Conservation (phyloP, 2,797 vertebrate genomes). For the Pantherophis alleghaniensis region DNA sequence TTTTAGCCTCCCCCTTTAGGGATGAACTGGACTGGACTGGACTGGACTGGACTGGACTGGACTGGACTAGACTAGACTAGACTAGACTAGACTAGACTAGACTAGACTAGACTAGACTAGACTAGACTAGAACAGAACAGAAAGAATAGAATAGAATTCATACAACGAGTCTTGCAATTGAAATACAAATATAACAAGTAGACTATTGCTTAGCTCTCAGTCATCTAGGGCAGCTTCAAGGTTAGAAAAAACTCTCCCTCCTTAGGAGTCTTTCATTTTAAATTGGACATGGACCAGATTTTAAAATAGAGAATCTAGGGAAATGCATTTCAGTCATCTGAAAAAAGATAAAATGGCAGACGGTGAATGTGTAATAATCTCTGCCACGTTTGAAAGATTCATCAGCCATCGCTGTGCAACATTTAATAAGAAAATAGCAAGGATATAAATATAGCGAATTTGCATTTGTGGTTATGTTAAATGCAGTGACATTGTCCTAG, state of each 20-base stretch:
- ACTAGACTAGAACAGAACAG: no score
- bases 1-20: no score
- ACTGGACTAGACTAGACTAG: no score
- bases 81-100: no score
- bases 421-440: background rate
- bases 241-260: background rate
- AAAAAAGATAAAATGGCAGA: background rate
- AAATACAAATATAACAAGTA: background rate
- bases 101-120: no score
- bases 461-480: background rate
- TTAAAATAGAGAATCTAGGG: background rate
- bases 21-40: no score
- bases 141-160: background rate
- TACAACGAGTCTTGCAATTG: background rate
- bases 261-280: background rate
- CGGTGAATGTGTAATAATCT: background rate
- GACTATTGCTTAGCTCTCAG: background rate
- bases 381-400: background rate
- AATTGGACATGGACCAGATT: background rate
- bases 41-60: no score
- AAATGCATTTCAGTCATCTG: background rate
- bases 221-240: background rate
- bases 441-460: background rate
- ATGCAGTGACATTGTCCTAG: background rate
- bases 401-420: background rate